These are phyloP conservation scores for Agriopis marginaria DNA, from an alignment of 2,888 invertebrate species.

Conservation along the genomic window DNA sequence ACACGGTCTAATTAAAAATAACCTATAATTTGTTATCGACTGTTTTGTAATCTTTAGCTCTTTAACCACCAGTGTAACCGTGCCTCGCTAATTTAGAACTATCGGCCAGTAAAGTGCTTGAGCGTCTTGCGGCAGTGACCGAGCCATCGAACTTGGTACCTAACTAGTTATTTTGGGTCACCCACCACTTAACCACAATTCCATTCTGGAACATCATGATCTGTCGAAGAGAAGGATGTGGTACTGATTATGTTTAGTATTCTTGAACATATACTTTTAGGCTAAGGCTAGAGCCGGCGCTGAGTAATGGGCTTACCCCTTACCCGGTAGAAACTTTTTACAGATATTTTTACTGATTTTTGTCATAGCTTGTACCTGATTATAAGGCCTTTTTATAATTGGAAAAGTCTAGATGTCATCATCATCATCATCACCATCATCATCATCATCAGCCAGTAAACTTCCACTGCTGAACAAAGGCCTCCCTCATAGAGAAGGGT, in stretches of 20 bases:
- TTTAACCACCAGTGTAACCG: slow-evolving; percentile 46
- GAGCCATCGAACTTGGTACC: slow-evolving; percentile 65
- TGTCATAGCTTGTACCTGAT: no score
- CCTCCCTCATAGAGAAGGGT: no score
- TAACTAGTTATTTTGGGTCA: slow-evolving; percentile 66
- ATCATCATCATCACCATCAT: no score
- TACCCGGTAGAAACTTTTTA: no score
- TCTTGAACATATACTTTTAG: no score
- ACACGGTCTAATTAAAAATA: background rate
- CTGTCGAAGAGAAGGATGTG: background rate
- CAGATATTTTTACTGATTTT: no score
- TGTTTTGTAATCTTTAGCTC: slow-evolving; percentile 20
- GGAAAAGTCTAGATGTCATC: no score
- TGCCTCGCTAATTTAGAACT: slow-evolving; percentile 75
- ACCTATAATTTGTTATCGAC: background rate
- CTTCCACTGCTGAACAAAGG: no score
- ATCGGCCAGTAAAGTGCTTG: slow-evolving; percentile 79
- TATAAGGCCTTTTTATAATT: no score
- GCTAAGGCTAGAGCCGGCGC: no score
- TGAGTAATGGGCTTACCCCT: no score
- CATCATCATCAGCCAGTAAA: no score
- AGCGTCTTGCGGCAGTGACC: slow-evolving; percentile 69
- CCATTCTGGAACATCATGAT: slow-evolving; percentile 10
- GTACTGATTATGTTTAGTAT: background rate
- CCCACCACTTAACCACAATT: slow-evolving; percentile 62